phyloP scores from a whole-genome alignment of 2,888 invertebrate genomes.

The Drosophila niveifrons region DNA sequence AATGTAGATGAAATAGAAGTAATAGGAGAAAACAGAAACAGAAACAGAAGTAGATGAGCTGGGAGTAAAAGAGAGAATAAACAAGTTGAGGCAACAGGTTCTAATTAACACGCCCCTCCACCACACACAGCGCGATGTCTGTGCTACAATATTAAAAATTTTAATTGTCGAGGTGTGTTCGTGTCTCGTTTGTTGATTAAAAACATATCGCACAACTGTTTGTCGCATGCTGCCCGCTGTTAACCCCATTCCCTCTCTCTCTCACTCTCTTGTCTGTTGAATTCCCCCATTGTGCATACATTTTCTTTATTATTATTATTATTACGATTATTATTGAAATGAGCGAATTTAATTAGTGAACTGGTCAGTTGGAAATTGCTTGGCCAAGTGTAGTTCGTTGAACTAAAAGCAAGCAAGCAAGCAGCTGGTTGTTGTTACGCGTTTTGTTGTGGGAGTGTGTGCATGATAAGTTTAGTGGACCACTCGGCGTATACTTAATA shows the following conservation, averaged over 20 bases:
- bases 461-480: conserved; percentile 26
- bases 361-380: conserved; percentile 45
- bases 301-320: conserved; percentile 20
- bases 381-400: conserved; percentile 58
- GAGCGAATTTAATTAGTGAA: conserved; percentile 66
- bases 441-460: conserved; percentile 8
- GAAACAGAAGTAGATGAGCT: neutral
- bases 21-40: neutral
- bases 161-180: conserved; percentile 44
- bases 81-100: conserved; percentile 37
- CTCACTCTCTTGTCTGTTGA: neutral
- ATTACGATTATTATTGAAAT: conserved; percentile 45
- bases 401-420: conserved; percentile 29
- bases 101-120: conserved; percentile 36
- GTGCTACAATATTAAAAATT: conserved; percentile 53
- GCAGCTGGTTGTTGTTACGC: conserved; percentile 40
- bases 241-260: neutral
- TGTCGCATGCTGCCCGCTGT: neutral
- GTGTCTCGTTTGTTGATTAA: conserved; percentile 35
- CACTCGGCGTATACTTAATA: conserved; percentile 55
- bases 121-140: conserved; percentile 4
- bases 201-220: conserved; percentile 44
- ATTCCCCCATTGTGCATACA: neutral
- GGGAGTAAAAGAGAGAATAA: neutral
- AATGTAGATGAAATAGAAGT: neutral